Evolutionary conservation across 2,797 vertebrate species (phyloP).

Genomic region (Acanthurus lineatus): DNA sequence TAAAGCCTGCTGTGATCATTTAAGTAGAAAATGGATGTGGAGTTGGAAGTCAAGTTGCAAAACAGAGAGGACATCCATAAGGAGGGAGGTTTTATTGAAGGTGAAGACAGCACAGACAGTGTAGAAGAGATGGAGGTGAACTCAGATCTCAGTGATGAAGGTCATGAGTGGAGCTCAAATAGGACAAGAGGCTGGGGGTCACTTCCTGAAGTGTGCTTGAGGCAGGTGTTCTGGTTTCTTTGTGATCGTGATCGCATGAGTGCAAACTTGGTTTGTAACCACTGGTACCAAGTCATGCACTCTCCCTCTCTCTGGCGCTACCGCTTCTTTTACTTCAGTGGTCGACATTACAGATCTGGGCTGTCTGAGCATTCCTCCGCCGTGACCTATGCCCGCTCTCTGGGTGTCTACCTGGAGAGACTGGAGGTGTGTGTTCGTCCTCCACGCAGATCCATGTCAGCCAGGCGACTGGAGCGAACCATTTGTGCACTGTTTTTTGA

Average conservation of each 20-base stretch:
- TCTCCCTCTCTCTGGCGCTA: conserved; percentile 84
- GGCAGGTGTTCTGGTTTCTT: conserved; percentile 80
- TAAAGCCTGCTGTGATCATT: neutral
- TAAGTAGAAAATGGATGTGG: neutral
- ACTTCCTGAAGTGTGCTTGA: conserved; percentile 81
- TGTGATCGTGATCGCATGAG: conserved; percentile 75
- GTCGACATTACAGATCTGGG: conserved; percentile 59
- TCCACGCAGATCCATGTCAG: conserved; percentile 57
- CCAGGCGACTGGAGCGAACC: conserved; percentile 75
- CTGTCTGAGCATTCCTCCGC: conserved; percentile 65
- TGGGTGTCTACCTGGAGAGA: conserved; percentile 78
- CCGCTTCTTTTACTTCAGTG: conserved; percentile 79
- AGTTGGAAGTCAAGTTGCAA: neutral
- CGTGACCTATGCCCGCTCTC: conserved; percentile 77
- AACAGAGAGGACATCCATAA: neutral
- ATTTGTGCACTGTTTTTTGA: conserved; percentile 74
- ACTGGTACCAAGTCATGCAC: conserved; percentile 80
- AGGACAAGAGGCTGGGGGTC: conserved; percentile 61
- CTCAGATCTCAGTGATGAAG: neutral
- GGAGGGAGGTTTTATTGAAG: neutral
- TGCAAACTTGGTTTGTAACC: conserved; percentile 81
- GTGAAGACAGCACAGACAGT: neutral
- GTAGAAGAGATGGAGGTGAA: neutral
- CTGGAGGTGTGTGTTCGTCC: conserved; percentile 80
- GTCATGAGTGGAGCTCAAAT: neutral